Evolutionary conservation across 2,888 invertebrate genomes (phyloP).

Genomic region (Opisthograptis luteolata): DNA sequence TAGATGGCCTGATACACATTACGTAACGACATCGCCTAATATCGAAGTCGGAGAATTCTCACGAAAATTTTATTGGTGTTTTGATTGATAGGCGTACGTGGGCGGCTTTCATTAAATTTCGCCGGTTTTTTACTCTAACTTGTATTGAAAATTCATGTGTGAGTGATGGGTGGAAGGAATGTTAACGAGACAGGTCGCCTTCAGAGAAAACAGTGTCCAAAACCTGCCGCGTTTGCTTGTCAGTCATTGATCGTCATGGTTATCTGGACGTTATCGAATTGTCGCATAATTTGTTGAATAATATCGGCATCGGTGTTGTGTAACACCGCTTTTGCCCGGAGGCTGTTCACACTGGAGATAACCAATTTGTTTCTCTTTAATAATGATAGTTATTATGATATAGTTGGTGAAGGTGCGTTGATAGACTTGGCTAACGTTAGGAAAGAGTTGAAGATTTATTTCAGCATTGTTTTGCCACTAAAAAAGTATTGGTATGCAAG

Average conservation of each 20-base stretch:
- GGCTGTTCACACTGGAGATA: constrained; percentile 29
- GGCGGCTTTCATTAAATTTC: constrained; percentile 52
- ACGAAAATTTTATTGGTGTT: constrained; percentile 48
- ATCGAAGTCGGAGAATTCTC: constrained; percentile 45
- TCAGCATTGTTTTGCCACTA: no score
- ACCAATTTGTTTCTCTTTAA: constrained; percentile 30
- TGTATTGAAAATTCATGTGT: constrained; percentile 21
- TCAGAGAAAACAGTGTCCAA: constrained; percentile 47
- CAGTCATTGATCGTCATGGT: constrained; percentile 53
- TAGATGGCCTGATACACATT: constrained; percentile 37
- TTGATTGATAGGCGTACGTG: constrained; percentile 47
- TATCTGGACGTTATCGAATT: constrained; percentile 56
- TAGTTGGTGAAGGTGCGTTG: constrained; percentile 23
- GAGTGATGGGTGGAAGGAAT: constrained; percentile 41
- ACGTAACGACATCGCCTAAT: constrained; percentile 43
- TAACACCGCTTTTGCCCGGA: constrained; percentile 41
- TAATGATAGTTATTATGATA: constrained; percentile 32
- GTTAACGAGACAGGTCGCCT: constrained; percentile 54
- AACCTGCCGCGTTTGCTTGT: constrained; percentile 42
- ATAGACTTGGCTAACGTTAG: constrained; percentile 14
- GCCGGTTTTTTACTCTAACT: constrained; percentile 38
- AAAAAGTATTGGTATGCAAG: no score
- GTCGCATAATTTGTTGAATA: constrained; percentile 67
- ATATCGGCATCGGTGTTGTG: constrained; percentile 53
- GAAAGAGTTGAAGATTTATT: constrained; percentile 21